These are phyloP conservation scores for Nyctereutes procyonoides DNA, from an alignment of 2,113 vertebrate species.

Conservation along the genomic window DNA sequence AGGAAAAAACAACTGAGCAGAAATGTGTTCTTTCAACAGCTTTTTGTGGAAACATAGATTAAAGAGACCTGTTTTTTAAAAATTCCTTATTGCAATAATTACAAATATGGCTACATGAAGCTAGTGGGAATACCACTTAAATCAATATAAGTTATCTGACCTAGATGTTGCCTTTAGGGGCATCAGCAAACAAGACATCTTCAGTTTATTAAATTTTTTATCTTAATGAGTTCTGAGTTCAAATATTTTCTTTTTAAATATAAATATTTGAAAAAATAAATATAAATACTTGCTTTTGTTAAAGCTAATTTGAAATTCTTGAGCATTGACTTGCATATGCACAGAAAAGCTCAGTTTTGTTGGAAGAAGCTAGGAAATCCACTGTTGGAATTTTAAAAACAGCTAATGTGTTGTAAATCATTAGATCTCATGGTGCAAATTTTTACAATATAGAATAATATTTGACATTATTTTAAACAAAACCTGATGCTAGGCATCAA, in stretches of 20 bases:
- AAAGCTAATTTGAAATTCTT: conserved; percentile 65
- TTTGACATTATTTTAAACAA: neutral
- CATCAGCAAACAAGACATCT: conserved; percentile 26
- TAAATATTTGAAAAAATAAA: conserved; percentile 67
- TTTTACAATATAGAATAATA: neutral
- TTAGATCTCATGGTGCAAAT: neutral
- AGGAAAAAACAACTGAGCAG: conserved; percentile 79
- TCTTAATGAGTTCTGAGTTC: conserved; percentile 48
- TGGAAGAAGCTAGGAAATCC: neutral
- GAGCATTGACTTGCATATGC: neutral
- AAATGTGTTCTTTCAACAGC: conserved; percentile 70
- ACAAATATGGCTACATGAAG: conserved; percentile 25
- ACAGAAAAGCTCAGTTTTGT: conserved; percentile 46
- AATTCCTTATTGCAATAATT: conserved; percentile 45
- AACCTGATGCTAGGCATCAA: neutral
- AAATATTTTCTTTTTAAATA: conserved; percentile 71
- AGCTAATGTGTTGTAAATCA: neutral
- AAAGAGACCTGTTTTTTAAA: conserved; percentile 26
- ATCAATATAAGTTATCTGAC: conserved; percentile 29
- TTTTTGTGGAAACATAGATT: conserved; percentile 59
- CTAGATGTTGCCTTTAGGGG: neutral
- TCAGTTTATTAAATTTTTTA: conserved; percentile 58
- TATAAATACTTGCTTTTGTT: conserved; percentile 72
- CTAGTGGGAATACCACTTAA: neutral
- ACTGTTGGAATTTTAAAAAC: conserved; percentile 25